These are phyloP conservation scores for Coelopa pilipes DNA, from an alignment of 2,888 invertebrate genomes.

Conservation along the genomic window DNA sequence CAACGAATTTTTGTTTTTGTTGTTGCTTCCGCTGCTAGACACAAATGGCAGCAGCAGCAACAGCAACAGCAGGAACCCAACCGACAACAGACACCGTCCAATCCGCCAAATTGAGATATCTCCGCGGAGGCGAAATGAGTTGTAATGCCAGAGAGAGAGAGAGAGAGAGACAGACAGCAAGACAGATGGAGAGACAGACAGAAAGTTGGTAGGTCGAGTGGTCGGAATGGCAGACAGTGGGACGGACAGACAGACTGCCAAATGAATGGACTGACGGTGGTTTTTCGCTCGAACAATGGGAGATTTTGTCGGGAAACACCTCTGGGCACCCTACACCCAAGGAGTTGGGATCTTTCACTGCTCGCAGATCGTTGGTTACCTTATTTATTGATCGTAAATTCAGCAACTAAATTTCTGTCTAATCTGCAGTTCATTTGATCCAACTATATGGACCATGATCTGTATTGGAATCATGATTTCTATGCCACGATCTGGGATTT, in stretches of 20 bases:
- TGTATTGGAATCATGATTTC: too few species aligned
- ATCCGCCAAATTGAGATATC: slow-evolving; percentile 60
- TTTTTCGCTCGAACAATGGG: slow-evolving; percentile 53
- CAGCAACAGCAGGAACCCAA: background rate
- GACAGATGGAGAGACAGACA: background rate
- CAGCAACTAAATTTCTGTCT: background rate
- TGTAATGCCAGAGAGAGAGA: slow-evolving; percentile 46
- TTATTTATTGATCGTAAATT: background rate
- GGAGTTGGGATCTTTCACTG: slow-evolving; percentile 21
- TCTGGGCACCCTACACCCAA: slow-evolving; percentile 12
- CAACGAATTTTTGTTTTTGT: background rate
- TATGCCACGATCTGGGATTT: too few species aligned
- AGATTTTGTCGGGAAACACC: slow-evolving; percentile 49
- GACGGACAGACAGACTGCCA: slow-evolving; percentile 13
- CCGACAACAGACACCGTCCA: background rate
- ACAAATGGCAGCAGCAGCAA: background rate
- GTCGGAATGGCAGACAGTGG: background rate
- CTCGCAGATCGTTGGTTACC: background rate
- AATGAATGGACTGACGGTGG: too few species aligned
- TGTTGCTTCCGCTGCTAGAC: slow-evolving; percentile 18
- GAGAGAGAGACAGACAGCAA: slow-evolving; percentile 36
- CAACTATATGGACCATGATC: background rate
- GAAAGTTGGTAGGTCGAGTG: too few species aligned
- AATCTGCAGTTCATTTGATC: background rate
- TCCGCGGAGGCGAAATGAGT: slow-evolving; percentile 52